Conservation (phyloP, 2,113 vertebrate species). For the Paraplagusia blochii region DNA sequence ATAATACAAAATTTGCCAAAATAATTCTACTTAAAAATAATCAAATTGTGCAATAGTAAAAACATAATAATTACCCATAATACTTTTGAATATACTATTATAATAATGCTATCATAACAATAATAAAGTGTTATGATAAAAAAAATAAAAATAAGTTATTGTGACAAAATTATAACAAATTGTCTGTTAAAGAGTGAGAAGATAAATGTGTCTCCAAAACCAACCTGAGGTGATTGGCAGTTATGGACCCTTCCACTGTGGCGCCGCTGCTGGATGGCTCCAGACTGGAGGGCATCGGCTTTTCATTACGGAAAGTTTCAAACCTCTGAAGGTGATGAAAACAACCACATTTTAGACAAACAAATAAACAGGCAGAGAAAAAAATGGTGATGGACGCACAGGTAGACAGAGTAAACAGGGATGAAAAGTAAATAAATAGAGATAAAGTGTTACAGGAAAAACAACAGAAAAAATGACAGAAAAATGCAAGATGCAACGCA, state of each 20-base stretch:
- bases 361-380: slow-evolving; percentile 9
- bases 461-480: not conserved
- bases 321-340: slow-evolving; percentile 81
- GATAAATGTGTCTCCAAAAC: not conserved
- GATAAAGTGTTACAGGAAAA: slow-evolving; percentile 11
- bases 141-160: too few species aligned
- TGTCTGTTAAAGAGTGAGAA: not conserved
- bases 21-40: too few species aligned
- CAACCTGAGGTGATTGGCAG: slow-evolving; percentile 89
- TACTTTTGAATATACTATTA: too few species aligned
- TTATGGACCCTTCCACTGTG: slow-evolving; percentile 72
- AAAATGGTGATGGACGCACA: slow-evolving; percentile 36
- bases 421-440: slow-evolving; percentile 28
- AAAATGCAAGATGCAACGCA: too few species aligned
- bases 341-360: slow-evolving; percentile 12
- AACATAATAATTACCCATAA: too few species aligned
- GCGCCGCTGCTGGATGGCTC: slow-evolving; percentile 89
- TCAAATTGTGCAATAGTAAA: too few species aligned
- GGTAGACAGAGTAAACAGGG: slow-evolving; percentile 18
- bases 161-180: too few species aligned
- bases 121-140: too few species aligned
- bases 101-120: too few species aligned
- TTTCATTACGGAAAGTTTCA: slow-evolving; percentile 91
- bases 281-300: slow-evolving; percentile 90
- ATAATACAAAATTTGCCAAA: too few species aligned